Conservation (phyloP, 2,113 vertebrate species). For the Noturus placidus region DNA sequence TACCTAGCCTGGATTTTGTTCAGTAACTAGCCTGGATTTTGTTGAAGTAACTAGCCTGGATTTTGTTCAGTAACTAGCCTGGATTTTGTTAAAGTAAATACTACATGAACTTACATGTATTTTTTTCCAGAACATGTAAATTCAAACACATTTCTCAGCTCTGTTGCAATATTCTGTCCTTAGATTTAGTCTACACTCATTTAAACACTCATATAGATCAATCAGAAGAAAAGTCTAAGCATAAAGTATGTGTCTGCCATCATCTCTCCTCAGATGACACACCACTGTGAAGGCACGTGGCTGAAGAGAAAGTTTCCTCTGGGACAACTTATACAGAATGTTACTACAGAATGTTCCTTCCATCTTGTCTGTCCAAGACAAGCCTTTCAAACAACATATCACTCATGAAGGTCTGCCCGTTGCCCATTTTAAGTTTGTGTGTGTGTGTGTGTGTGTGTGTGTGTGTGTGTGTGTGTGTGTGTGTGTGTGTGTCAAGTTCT, state of each 20-base stretch:
- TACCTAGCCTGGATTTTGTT: too few relatives aligned
- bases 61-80: background rate
- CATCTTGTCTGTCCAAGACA: conserved; percentile 13
- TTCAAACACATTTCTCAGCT: background rate
- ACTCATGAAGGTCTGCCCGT: conserved; percentile 19
- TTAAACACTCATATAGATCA: background rate
- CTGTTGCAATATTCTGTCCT: background rate
- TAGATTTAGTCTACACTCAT: background rate
- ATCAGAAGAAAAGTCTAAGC: background rate
- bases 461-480: conserved; percentile 35
- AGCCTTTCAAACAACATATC: conserved; percentile 43
- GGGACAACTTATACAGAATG: conserved; percentile 26
- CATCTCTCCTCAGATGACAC: background rate
- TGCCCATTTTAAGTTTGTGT: conserved; percentile 19
- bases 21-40: too few relatives aligned
- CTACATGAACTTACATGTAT: background rate
- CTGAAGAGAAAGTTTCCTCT: conserved; percentile 19
- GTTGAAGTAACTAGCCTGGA: background rate
- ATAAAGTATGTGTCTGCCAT: background rate
- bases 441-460: conserved; percentile 36
- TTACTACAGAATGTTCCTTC: conserved; percentile 33
- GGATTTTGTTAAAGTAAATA: background rate
- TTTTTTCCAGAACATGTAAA: background rate
- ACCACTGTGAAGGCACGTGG: background rate
- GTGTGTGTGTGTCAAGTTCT: conserved; percentile 32